A percentile compares a stretch with the other conserved stretches of the same genome.
Evolutionary conservation across 2,113 vertebrate species (phyloP).

Genomic region (Corynorhinus townsendii): DNA sequence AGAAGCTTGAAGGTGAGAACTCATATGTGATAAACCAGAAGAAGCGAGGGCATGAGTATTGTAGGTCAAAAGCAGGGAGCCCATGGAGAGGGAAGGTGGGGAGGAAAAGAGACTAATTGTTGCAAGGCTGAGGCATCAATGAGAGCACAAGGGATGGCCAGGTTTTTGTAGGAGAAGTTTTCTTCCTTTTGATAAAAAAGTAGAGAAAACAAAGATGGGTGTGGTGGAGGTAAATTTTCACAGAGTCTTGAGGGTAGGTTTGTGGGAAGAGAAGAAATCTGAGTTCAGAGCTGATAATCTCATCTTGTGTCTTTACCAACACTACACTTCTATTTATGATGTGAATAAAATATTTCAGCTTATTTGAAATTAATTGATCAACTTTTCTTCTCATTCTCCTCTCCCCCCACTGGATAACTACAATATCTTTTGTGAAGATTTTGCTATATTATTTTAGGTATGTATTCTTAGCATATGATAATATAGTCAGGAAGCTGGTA

Average conservation of each 20-base stretch:
- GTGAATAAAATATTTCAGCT: not conserved
- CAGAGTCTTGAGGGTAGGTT: not conserved
- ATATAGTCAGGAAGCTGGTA: not conserved
- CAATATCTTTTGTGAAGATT: not conserved
- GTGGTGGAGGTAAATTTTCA: not conserved
- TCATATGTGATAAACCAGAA: not conserved
- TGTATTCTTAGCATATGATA: not conserved
- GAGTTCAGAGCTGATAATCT: not conserved
- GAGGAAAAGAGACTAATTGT: not conserved
- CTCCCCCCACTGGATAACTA: not conserved
- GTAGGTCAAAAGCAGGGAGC: not conserved
- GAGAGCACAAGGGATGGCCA: not conserved
- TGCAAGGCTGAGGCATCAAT: not conserved
- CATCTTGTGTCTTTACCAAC: not conserved
- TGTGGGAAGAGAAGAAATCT: not conserved
- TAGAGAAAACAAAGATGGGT: not conserved
- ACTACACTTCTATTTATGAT: not conserved
- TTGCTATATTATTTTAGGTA: not conserved
- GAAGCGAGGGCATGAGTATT: not conserved
- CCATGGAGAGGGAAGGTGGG: not conserved
- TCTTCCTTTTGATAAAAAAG: not conserved
- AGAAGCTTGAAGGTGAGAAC: not conserved
- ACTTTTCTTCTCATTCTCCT: not conserved
- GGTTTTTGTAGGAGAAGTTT: not conserved
- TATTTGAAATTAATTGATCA: conserved; percentile 1